phyloP scores from a whole-genome alignment of 2,888 invertebrate species.

The Creontiades dilutus region DNA sequence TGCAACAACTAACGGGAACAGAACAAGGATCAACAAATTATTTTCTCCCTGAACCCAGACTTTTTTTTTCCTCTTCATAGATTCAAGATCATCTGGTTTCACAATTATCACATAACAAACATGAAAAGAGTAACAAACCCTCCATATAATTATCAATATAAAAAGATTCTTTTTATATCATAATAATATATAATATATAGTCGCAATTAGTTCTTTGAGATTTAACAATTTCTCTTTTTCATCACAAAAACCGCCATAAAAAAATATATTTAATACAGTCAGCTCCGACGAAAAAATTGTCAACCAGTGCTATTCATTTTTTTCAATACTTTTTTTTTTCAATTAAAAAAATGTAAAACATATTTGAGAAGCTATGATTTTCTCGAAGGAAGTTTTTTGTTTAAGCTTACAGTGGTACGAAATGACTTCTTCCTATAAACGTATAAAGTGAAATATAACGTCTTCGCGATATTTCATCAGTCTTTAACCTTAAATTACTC shows the following conservation, averaged over 20 bases:
- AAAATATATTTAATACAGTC: constrained; percentile 48
- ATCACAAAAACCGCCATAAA: constrained; percentile 47
- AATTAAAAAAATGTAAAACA: constrained; percentile 5
- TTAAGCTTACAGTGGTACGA: constrained; percentile 19
- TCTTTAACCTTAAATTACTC: neutral
- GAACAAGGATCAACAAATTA: constrained; percentile 23
- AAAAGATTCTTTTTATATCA: constrained; percentile 27
- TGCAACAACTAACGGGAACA: neutral
- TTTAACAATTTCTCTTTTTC: constrained; percentile 33
- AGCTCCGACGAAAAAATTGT: constrained; percentile 17
- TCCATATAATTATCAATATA: neutral
- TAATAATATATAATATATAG: constrained; percentile 7
- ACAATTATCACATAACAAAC: constrained; percentile 44
- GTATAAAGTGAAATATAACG: constrained; percentile 7
- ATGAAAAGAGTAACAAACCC: constrained; percentile 31
- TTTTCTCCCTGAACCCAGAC: constrained; percentile 34
- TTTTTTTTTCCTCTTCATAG: neutral
- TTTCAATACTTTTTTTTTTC: constrained; percentile 5
- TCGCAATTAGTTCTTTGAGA: constrained; percentile 41
- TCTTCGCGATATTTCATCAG: neutral
- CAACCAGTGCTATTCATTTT: neutral
- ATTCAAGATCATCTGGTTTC: constrained; percentile 10
- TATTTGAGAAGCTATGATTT: neutral
- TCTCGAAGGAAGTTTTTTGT: constrained; percentile 1
- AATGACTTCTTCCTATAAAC: constrained; percentile 23